Conservation (phyloP, 2,888 invertebrate genomes). For the Chloromyia formosa region DNA sequence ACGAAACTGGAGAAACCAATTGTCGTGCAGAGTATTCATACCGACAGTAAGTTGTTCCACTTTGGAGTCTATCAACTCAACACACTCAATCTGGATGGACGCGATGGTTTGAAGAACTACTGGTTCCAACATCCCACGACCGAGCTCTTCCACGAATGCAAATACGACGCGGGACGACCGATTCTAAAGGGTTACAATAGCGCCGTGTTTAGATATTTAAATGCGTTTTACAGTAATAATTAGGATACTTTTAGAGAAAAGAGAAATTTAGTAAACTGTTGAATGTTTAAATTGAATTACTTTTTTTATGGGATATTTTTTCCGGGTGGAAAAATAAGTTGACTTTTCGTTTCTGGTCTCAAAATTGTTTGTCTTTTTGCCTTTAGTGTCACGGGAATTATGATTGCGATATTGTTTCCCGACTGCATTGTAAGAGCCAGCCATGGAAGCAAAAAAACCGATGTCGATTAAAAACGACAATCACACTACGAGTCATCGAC, state of each 20-base stretch:
- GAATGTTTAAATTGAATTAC: no score
- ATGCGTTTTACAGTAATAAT: conserved; percentile 79
- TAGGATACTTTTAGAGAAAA: conserved; percentile 43
- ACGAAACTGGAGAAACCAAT: conserved; percentile 78
- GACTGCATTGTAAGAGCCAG: no score
- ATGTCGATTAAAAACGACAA: no score
- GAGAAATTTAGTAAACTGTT: background rate
- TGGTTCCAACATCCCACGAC: conserved; percentile 78
- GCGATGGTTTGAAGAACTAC: conserved; percentile 74
- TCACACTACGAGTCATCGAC: no score
- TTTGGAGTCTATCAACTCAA: conserved; percentile 88
- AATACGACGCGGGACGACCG: conserved; percentile 73
- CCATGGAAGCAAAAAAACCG: no score
- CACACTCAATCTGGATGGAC: conserved; percentile 73
- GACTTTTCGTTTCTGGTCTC: no score
- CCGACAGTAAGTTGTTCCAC: conserved; percentile 79
- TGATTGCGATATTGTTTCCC: no score
- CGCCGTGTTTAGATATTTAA: conserved; percentile 78
- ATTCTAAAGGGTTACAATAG: conserved; percentile 79
- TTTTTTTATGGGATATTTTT: no score
- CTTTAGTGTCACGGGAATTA: no score
- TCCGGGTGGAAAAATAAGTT: no score
- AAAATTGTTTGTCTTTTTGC: no score
- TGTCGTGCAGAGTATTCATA: conserved; percentile 83
- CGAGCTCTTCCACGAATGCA: conserved; percentile 72